phyloP scores from a whole-genome alignment of 2,113 vertebrate genomes.

The Mesocricetus auratus region DNA sequence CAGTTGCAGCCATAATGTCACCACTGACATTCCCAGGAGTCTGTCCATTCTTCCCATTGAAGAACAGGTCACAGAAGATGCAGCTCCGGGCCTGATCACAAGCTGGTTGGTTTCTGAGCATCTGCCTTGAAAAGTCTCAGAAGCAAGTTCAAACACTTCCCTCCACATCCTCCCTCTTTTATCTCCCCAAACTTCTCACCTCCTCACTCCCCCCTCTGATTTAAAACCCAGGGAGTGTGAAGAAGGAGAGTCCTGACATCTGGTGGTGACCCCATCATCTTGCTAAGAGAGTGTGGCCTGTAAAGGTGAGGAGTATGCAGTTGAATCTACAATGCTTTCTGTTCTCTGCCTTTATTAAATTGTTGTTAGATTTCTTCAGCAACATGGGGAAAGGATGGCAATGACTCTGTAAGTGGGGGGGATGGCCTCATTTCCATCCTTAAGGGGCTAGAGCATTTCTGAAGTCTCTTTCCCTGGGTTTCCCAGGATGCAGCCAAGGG shows the following conservation, averaged over 20 bases:
- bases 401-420: neutral
- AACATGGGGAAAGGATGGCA: neutral
- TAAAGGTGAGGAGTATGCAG: neutral
- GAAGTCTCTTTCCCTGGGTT: neutral
- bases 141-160: neutral
- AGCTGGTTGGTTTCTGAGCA: neutral
- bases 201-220: neutral
- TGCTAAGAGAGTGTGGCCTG: neutral
- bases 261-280: neutral
- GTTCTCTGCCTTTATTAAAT: neutral
- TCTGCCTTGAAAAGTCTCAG: neutral
- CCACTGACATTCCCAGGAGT: neutral
- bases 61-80: neutral
- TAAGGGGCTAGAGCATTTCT: neutral
- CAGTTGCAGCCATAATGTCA: neutral
- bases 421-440: neutral
- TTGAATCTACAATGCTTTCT: neutral
- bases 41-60: neutral
- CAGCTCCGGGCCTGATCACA: neutral
- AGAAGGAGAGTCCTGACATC: neutral
- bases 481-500: rapidly evolving
- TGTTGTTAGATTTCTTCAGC: neutral
- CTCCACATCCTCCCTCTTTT: neutral
- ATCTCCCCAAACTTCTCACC: neutral
- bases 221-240: neutral